A percentile compares a stretch with the other conserved stretches of the same genome.
These are phyloP conservation scores for Nephrotoma guestfalica DNA, from an alignment of 2,888 invertebrate species.

Conservation along the genomic window DNA sequence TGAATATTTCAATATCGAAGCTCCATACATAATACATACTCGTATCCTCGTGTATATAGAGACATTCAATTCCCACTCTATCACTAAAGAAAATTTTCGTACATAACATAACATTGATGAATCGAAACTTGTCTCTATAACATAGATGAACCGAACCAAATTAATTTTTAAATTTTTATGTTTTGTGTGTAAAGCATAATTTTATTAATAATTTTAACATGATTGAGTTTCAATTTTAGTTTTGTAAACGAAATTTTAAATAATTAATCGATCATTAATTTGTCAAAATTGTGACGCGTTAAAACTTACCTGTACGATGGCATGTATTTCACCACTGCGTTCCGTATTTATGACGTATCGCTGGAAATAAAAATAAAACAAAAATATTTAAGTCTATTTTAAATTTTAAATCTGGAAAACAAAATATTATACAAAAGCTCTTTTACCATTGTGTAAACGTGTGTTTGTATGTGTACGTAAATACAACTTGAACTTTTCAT, in stretches of 20 bases:
- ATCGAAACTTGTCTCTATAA: not conserved
- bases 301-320: slow-evolving; percentile 55
- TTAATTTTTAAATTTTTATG: not conserved
- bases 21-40: not conserved
- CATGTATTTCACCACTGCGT: slow-evolving; percentile 56
- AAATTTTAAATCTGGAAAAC: not conserved
- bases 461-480: no score
- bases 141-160: not conserved
- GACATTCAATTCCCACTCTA: not conserved
- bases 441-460: not conserved
- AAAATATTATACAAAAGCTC: not conserved
- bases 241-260: not conserved
- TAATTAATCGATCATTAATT: not conserved
- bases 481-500: no score
- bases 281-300: not conserved
- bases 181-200: not conserved
- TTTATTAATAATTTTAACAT: not conserved
- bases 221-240: not conserved
- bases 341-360: slow-evolving; percentile 62
- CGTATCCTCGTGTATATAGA: not conserved
- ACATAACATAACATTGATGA: not conserved
- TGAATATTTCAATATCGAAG: not conserved
- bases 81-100: not conserved
- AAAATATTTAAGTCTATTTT: not conserved
- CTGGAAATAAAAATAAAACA: slow-evolving; percentile 31